Evolutionary conservation across 37 sponge, comb jelly and placozoan species (phyloP), one percentile per base, ranked within the genome.

Genomic region (Hormiphora californensis): DNA sequence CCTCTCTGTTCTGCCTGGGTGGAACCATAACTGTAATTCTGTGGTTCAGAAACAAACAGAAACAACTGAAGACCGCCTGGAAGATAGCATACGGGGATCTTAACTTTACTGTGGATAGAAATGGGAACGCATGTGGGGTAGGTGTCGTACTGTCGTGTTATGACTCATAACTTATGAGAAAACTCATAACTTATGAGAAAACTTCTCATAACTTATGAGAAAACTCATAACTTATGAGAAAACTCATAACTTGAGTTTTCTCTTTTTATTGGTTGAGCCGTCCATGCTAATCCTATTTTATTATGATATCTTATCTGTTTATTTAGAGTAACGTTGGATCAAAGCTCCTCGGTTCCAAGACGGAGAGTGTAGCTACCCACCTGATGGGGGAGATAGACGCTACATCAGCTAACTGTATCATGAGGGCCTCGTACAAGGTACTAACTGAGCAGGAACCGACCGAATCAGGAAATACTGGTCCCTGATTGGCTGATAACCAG

Each of bases 11-110:
- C 30, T n/a, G 40, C 46, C 11, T 73, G 7, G 81, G 46, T 1
- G 81, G 81, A 2, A 15, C 35, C 19, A 28, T 73, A 3, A 19
- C 46, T 27, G 81, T 33, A 0, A 46, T 46, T 43, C 32, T 73
- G 1, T 73, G 81, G 81, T 73, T 32, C 44, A 2, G 81, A 41
- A 73, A 41, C 36, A 73, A 73, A 33, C 32, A 73, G 81, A 73
- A 43, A 40, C 81, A 73, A 33, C 81, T 73, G 5, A 73, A 27
- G 17, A 73, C 32, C 25, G 81, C 81, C 81, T 73, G 81, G 81
- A 73, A 73, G 27, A 73, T 73, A 40, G 41, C 81, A 4, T 73
- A 43, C 38, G 35, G 23, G n/a, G 81, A 73, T 2, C 81, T 73
- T 3, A 73, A 73, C 81, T 73, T 73, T 19, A 22, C 40, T 9